Evolutionary conservation across 2,113 vertebrate species (phyloP), one percentile per base, ranked within the genome.

Genomic region (Elgaria multicarinata): DNA sequence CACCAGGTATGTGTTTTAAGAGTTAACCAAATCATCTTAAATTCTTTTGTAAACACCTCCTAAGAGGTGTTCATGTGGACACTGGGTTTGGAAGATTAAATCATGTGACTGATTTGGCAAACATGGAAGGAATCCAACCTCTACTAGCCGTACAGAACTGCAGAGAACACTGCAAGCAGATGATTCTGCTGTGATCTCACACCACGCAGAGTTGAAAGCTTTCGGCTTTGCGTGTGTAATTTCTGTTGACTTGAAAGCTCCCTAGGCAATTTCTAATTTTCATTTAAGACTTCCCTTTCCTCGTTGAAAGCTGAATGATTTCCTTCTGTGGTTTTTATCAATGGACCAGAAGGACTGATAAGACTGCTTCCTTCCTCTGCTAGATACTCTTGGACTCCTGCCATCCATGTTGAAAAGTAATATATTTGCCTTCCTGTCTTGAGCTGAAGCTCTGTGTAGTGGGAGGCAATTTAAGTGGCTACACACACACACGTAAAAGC

Each of bases 311-410:
- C 89, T 95, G 95, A 97, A 95, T 96, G 74, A 97, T 96, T 97
- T 97, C 96, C 95, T 96, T 96, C 93, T 95, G 91, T 93, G 95
- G 90, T 95, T 97, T 82, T 96, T 96, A 96, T 96, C 94, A 97
- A 89, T 92, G 94, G 93, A 77, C 89, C 87, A 95, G 90, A 94
- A 91, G 92, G 89, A 93, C 93, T 95, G 96, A 96, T 96, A 97
- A 97, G 95, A 96, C 96, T 96, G 95, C 92, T 97, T 97, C 96
- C 96, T 97, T 97, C 96, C 96, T 93, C 62, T 77, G 90, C 89
- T 94, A 94, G 92, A 93, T 92, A 77, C 71, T 78, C 89, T 96
- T 97, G 97, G 96, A 97, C 93, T 90, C 89, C 87, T 94, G 96
- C 95, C 96, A 97, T 94, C 89, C 26, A 4, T 86, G 95, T 94